These are phyloP conservation scores for Drosophila longiperda DNA, from an alignment of 2,888 invertebrate genomes.

Conservation along the genomic window DNA sequence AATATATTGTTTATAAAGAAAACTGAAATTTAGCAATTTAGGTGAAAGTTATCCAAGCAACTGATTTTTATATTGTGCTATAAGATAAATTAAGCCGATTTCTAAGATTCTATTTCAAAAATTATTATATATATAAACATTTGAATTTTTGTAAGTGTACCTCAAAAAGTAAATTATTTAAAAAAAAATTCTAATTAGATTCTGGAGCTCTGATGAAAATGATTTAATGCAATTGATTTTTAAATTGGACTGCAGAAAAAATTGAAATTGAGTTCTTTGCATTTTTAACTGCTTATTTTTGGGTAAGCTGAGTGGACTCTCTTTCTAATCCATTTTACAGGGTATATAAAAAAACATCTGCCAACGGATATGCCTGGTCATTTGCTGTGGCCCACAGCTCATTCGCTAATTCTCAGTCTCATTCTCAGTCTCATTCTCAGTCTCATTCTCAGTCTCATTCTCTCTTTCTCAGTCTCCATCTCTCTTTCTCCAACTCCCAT, in stretches of 20 bases:
- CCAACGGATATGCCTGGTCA: constrained; percentile 70
- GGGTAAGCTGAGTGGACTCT: not conserved
- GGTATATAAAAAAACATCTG: constrained; percentile 66
- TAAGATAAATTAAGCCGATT: too few relatives aligned
- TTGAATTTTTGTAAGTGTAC: too few relatives aligned
- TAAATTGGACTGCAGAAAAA: not conserved
- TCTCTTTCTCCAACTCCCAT: not conserved
- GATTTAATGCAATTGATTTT: not conserved
- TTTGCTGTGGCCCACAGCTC: constrained; percentile 37
- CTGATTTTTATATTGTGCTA: not conserved
- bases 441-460: too few relatives aligned
- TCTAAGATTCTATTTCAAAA: too few relatives aligned
- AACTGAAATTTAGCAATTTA: not conserved
- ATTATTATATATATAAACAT: too few relatives aligned
- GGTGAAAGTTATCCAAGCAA: not conserved
- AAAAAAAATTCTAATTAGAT: too few relatives aligned
- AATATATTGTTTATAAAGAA: not conserved
- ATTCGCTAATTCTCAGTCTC: constrained; percentile 1
- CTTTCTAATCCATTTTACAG: not conserved
- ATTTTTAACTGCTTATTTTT: not conserved
- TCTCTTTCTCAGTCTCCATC: too few relatives aligned
- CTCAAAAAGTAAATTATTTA: too few relatives aligned
- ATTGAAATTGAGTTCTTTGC: not conserved
- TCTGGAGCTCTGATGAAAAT: too few relatives aligned
- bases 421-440: too few relatives aligned